Base-by-base conservation (phyloP, 2,888 invertebrate genomes). In the Drosophila formosana region DNA sequence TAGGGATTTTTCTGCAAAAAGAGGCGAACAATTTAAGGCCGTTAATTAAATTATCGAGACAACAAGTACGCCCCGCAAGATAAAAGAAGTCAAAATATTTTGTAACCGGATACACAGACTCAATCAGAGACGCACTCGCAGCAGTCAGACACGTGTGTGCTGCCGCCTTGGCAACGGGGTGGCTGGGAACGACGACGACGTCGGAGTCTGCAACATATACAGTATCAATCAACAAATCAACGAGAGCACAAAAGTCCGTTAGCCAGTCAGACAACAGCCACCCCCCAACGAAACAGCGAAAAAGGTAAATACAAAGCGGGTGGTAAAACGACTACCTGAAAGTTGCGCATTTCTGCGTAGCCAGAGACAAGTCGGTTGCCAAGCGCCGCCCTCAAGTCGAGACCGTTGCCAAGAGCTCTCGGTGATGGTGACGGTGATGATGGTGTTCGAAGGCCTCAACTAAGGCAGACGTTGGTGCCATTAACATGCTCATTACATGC, bases 51-150 rank as follows among this genome's bases (percentile, higher is more conserved):
- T 79, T 70, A 80, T 75, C 28, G 58, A 56, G 57, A 74, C 65
- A 60, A 61, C 62, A 51, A 45, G 47, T 39, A 46, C 45, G 39
- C 52, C 28, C 60, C 66, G 41, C 80, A 58, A 71, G 70, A 72
- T 78, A 81, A 82, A 77, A 75, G 58, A 81, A 88, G 88, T 90
- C 91, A 90, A 89, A 90, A 90, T 90, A 90, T 90, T 90, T 77
- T 90, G 90, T 88, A 89, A 90, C 83, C 73, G 55, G 89, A 90
- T 88, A 89, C 58, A 64, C 61, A 73, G 77, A 61, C 67, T 77
- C 80, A 76, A 75, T 75, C 81, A 79, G 68, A 66, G 75, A 46
- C 71, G 60, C 64, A 58, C 55, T 63, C 63, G 41, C 65, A 63
- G 41, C 65, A 63, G 66, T 23, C 75, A 69, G 86, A 78, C 78